These are phyloP conservation scores for Syrphus vitripennis DNA, from an alignment of 2,888 invertebrate genomes.

Conservation along the genomic window DNA sequence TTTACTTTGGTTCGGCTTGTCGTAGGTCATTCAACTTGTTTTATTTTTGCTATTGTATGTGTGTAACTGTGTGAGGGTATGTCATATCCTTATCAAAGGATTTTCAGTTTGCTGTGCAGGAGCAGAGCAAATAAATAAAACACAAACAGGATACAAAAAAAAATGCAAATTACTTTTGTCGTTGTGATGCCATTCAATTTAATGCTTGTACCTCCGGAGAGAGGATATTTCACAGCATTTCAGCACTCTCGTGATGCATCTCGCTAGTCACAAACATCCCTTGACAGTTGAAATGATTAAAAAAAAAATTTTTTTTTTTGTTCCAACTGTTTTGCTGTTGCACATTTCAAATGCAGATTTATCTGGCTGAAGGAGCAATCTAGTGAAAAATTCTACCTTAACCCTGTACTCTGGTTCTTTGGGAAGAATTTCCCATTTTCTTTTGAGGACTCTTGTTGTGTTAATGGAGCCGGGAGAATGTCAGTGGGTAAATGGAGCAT, in stretches of 20 bases:
- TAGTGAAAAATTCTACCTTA: constrained; percentile 37
- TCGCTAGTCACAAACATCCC: constrained; percentile 10
- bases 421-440: constrained; percentile 39
- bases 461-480: constrained; percentile 29
- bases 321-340: not conserved
- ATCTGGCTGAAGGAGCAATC: constrained; percentile 42
- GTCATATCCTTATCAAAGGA: constrained; percentile 38
- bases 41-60: not conserved
- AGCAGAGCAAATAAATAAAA: constrained; percentile 34
- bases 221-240: constrained; percentile 28
- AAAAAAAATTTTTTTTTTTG: constrained; percentile 24
- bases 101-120: constrained; percentile 41
- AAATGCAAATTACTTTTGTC: constrained; percentile 68
- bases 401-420: constrained; percentile 22
- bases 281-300: constrained; percentile 54
- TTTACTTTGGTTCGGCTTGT: constrained; percentile 48
- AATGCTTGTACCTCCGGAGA: constrained; percentile 48
- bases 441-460: constrained; percentile 34
- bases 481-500: constrained; percentile 70
- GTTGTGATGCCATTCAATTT: constrained; percentile 51
- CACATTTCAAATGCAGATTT: constrained; percentile 64
- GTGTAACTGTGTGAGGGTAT: not conserved
- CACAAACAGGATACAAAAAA: constrained; percentile 25
- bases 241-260: not conserved
- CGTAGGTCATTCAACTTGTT: constrained; percentile 70